Conservation (phyloP, 2,113 vertebrate species). For the Hydrochoerus hydrochaeris region DNA sequence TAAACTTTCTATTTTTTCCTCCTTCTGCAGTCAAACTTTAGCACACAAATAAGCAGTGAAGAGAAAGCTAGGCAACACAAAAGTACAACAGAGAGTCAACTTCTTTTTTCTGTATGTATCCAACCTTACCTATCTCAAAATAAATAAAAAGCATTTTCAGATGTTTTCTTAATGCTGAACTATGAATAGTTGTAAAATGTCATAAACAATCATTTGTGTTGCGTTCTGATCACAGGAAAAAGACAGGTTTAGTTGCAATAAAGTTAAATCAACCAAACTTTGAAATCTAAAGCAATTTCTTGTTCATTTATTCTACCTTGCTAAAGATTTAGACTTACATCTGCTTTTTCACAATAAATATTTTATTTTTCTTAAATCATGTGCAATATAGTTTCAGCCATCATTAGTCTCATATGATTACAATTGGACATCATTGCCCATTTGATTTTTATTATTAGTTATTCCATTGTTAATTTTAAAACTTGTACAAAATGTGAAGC, state of each 20-base stretch:
- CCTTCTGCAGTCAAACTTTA: neutral
- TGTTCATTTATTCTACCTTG: conserved; percentile 35
- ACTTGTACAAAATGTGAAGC: neutral
- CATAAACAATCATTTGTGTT: conserved; percentile 66
- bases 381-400: neutral
- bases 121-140: conserved; percentile 22
- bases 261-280: conserved; percentile 67
- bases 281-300: conserved; percentile 30
- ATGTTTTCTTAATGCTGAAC: conserved; percentile 61
- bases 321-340: conserved; percentile 31
- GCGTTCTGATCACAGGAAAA: conserved; percentile 45
- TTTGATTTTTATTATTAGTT: neutral
- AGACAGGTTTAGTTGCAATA: conserved; percentile 60
- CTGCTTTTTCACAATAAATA: conserved; percentile 40
- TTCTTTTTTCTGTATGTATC: neutral
- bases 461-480: conserved; percentile 35
- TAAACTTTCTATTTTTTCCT: neutral
- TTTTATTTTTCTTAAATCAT: conserved; percentile 40
- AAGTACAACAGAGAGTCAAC: neutral
- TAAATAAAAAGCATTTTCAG: conserved; percentile 57
- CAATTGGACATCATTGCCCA: neutral
- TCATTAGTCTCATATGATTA: neutral
- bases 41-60: neutral
- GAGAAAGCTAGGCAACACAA: neutral
- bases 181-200: conserved; percentile 55